Evolutionary conservation across 1,140 invertebrate species (phyloP), one percentile per base, ranked within the genome.

Genomic region (Formica exsecta): DNA sequence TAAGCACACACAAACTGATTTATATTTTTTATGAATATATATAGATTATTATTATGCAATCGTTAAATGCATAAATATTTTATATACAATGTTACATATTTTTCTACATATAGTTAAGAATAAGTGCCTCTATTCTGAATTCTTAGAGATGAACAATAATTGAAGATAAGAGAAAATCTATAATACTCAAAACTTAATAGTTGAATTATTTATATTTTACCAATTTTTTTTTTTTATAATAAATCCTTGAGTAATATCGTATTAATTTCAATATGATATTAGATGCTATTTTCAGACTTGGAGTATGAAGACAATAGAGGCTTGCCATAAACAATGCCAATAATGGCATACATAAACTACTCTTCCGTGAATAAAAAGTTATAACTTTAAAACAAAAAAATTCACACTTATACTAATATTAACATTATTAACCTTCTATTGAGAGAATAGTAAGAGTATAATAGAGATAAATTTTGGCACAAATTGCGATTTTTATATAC

Each of bases 21-120:
- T 68, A 66, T 66, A 79, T 83, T 83, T 86, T 86, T 70, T 86
- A 79, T 68, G 48, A 61, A 68, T 66, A 9, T 68, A 57, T 32
- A 84, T 29, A 36, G 2, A 61, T 74, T 61, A 71, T 16, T 79
- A 22, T 54, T 57, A 75, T 51, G 16, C 25, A 62, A 36, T 84
- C 2, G 59, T 81, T 44, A 54, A 54, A 70, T 54, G 0, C 70
- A 38, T 54, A 54, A n/a, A 66, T 79, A 68, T 73, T 81, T 71
- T 79, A 79, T 51, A 51, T 71, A 59, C 6, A 81, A 61, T 71
- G 61, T 66, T 81, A 59, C 36, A 79, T 48, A n/a, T 16, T 59
- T 54, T 68, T 9, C 32, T 44, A 79, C 32, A 66, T 57, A 57
- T 44, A 38, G 25, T 59, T 22, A 73, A 51, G 13, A 25, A 41